Evolutionary conservation across 2,888 invertebrate species (phyloP).

Genomic region (Drosophila meridiana): DNA sequence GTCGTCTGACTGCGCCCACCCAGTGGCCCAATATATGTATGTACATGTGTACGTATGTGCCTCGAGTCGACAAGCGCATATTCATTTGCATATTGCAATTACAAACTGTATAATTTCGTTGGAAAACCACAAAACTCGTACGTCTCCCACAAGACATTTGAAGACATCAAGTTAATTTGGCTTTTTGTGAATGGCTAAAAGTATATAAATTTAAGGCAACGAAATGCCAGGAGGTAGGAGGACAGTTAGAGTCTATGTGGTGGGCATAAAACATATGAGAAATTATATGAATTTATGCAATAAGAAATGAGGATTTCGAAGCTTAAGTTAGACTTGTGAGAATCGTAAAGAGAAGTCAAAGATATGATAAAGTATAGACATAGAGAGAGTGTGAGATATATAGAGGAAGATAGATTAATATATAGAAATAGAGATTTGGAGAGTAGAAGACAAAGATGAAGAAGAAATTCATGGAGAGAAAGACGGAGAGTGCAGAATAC

Average conservation of each 20-base stretch:
- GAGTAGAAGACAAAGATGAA: not conserved
- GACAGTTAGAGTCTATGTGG: not conserved
- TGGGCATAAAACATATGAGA: not conserved
- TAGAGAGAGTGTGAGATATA: not conserved
- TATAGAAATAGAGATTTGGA: not conserved
- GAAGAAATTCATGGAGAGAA: no score
- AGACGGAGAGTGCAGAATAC: no score
- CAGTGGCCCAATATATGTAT: constrained; percentile 20
- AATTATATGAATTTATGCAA: not conserved
- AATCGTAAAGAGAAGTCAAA: not conserved
- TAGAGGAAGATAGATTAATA: not conserved
- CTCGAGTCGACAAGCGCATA: constrained; percentile 40
- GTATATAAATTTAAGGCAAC: constrained; percentile 16
- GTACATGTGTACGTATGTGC: constrained; percentile 10
- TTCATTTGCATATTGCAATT: constrained; percentile 74
- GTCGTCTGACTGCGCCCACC: constrained; percentile 50
- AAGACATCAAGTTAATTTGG: constrained; percentile 35
- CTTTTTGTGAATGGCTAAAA: constrained; percentile 15
- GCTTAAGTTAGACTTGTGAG: not conserved
- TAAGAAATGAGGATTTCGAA: not conserved
- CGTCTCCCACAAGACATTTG: constrained; percentile 22
- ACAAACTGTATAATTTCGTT: constrained; percentile 58
- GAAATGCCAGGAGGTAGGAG: not conserved
- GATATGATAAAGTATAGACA: not conserved
- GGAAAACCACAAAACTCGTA: constrained; percentile 28